A percentile compares a stretch with the other conserved stretches of the same genome.
Evolutionary conservation across 2,888 invertebrate genomes (phyloP).

Genomic region (Coronaproctus castanopsis): DNA sequence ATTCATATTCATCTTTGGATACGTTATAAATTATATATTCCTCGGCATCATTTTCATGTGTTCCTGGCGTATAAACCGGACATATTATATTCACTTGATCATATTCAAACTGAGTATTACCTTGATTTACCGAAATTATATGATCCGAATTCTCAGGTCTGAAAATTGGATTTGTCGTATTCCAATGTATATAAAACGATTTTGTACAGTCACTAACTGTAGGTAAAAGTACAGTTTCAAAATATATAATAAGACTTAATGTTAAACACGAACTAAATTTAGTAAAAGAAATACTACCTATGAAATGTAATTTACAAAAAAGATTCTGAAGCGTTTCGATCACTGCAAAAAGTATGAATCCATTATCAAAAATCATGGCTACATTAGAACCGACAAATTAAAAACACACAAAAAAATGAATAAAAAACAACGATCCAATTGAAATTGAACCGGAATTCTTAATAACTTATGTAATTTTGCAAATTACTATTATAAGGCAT

Average conservation of each 20-base stretch:
- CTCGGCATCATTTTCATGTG: conserved; percentile 70
- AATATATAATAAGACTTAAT: conserved; percentile 33
- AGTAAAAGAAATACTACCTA: conserved; percentile 21
- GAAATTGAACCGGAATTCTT: too few relatives aligned
- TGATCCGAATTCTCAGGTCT: conserved; percentile 94
- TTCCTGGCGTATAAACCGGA: conserved; percentile 72
- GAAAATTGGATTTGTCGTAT: conserved; percentile 80
- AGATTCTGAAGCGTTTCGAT: conserved; percentile 16
- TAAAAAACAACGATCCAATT: too few relatives aligned
- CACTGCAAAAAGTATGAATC: conserved; percentile 19
- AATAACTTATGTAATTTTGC: too few relatives aligned
- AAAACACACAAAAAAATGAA: too few relatives aligned
- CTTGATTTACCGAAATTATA: conserved; percentile 86
- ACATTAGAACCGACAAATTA: conserved; percentile 10
- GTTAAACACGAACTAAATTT: conserved; percentile 32
- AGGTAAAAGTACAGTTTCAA: conserved; percentile 35
- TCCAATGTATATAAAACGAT: conserved; percentile 74
- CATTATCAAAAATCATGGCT: conserved; percentile 22
- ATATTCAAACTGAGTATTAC: conserved; percentile 78
- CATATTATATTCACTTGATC: conserved; percentile 92
- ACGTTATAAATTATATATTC: conserved; percentile 91
- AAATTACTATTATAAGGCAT: too few relatives aligned
- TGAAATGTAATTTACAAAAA: conserved; percentile 18
- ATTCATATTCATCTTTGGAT: conserved; percentile 89
- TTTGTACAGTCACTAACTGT: conserved; percentile 54